Evolutionary conservation across 2,113 vertebrate genomes (phyloP), one percentile per base, ranked within the genome.

Genomic region (Mus spicilegus): DNA sequence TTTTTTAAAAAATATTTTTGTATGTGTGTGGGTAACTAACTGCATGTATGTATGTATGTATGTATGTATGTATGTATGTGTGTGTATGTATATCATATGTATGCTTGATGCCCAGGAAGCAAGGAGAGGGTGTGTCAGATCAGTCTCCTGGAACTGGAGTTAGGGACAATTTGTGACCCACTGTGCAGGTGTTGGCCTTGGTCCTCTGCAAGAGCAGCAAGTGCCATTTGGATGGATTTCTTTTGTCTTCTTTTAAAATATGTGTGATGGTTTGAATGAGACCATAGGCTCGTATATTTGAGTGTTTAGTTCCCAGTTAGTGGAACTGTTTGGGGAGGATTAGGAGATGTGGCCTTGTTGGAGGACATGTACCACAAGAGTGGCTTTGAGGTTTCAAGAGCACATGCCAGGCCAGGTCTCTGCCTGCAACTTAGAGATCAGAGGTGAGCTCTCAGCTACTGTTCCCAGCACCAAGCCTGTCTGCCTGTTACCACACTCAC

Each of bases 1-100:
- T 93, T 96, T 92, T 96, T 92, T 86, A 51, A 3, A 94, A 89
- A n/a, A 22, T 58, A n/a, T 80, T 56, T 54, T 54, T 54, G 33
- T 7, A 5, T 81, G 49, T 26, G 33, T 76, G 16, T 42, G 9
- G 26, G 26, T 65, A 65, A 65, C 63, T 30, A 65, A 30, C 26
- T 76, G 22, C 10, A 22, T 76, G 22, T 26, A 42, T 75, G 72
- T 49, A 11, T 39, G 24, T 20, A 46, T 42, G 39, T 36, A 46
- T 12, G 30, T 6, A 24, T 75, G 72, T 49, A 6, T 39, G 24
- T 20, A 46, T 42, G 39, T 36, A 46, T 12, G 24, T 75, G 72
- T 49, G 6, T 39, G 24, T 20, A 46, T 42, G 39, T 36, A 46
- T 12, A 24, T 30, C 28, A 46, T 6, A 36, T 51, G 42, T 1